phyloP scores from a whole-genome alignment of 1,140 invertebrate genomes.

The Limonius californicus region DNA sequence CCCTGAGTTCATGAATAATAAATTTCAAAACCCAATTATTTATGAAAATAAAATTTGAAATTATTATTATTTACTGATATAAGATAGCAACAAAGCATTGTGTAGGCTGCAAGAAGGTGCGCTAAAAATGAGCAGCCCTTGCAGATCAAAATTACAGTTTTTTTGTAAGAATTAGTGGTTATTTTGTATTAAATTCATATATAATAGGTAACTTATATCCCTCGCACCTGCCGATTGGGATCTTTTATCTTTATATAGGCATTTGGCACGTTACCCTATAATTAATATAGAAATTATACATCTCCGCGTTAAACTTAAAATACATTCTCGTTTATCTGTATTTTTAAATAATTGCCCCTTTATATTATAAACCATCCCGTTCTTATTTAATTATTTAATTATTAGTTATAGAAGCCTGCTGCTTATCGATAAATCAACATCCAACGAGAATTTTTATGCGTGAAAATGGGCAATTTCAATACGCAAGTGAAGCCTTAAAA shows the following conservation, averaged over 20 bases:
- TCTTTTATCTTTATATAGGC: slow-evolving; percentile 14
- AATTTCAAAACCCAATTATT: too few relatives aligned
- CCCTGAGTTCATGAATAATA: too few relatives aligned
- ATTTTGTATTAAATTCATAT: slow-evolving; percentile 12
- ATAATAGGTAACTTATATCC: slow-evolving; percentile 10
- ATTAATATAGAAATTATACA: slow-evolving; percentile 14
- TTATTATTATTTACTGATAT: too few relatives aligned
- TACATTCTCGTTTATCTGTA: slow-evolving; percentile 1
- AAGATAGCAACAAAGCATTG: too few relatives aligned
- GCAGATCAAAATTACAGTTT: too few relatives aligned
- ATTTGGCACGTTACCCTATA: slow-evolving; percentile 13
- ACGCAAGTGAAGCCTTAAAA: not conserved
- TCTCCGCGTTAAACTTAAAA: slow-evolving; percentile 7
- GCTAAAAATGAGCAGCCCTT: too few relatives aligned
- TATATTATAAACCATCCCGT: not conserved
- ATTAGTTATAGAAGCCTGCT: not conserved
- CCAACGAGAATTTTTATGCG: not conserved
- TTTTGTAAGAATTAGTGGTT: not conserved
- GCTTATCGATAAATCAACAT: slow-evolving; percentile 2
- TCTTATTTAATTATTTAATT: slow-evolving; percentile 12
- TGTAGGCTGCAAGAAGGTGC: too few relatives aligned
- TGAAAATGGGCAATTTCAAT: not conserved
- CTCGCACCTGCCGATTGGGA: slow-evolving; percentile 9
- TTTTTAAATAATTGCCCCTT: slow-evolving; percentile 13
- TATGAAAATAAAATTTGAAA: too few relatives aligned